These are phyloP conservation scores for Incurvaria masculella DNA, from an alignment of 2,888 invertebrate genomes.

Conservation along the genomic window DNA sequence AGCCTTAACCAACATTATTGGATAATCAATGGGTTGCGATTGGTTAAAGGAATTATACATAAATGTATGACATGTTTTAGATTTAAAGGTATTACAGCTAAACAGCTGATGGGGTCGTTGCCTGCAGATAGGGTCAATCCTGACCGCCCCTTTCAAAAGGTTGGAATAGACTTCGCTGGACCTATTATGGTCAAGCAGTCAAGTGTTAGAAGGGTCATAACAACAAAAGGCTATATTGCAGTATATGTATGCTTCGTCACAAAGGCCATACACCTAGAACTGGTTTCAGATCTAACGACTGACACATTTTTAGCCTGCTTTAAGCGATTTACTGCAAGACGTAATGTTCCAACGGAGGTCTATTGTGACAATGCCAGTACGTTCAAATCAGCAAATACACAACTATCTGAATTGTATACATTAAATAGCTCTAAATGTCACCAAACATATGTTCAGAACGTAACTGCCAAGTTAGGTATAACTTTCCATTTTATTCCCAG, in stretches of 20 bases:
- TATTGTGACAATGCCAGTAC: conserved; percentile 2
- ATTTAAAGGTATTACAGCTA: background rate
- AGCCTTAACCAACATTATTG: background rate
- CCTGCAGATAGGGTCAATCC: background rate
- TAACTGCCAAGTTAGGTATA: background rate
- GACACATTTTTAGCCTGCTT: background rate
- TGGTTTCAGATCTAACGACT: conserved; percentile 5
- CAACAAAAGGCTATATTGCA: background rate
- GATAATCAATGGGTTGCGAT: background rate
- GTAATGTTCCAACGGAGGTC: background rate
- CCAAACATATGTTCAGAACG: conserved; percentile 1
- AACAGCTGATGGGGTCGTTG: background rate
- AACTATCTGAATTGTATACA: conserved; percentile 1
- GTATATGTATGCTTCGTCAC: background rate
- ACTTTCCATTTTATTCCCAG: conserved; percentile 3
- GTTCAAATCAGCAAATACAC: conserved; percentile 3
- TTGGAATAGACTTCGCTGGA: background rate
- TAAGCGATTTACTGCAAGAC: background rate
- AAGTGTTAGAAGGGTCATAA: background rate
- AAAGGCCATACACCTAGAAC: conserved; percentile 1
- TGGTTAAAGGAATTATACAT: background rate
- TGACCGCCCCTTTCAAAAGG: background rate
- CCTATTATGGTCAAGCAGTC: background rate
- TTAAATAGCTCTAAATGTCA: background rate
- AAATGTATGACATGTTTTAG: background rate